Conservation (phyloP, 2,888 invertebrate genomes). For the Stenotaenia linearis region DNA sequence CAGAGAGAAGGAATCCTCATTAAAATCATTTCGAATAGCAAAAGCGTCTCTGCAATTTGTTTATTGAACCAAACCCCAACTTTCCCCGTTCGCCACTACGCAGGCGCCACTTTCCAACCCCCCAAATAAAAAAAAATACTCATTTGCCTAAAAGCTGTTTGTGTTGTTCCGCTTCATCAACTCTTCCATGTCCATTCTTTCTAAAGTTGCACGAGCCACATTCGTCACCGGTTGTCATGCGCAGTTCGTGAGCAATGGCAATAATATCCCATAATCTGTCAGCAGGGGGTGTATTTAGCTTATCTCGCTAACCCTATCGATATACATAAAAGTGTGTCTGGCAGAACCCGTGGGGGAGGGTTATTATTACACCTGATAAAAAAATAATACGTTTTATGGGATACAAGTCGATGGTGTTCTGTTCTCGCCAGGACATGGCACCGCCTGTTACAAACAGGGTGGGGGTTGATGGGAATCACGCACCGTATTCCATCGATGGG, state of each 20-base stretch:
- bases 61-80: background rate
- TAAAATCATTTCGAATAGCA: slow-evolving; percentile 1
- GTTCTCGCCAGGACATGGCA: background rate
- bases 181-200: slow-evolving; percentile 4
- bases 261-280: slow-evolving; percentile 21
- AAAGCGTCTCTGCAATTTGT: slow-evolving; percentile 10
- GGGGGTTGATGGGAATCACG: background rate
- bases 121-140: background rate
- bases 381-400: background rate
- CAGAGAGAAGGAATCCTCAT: slow-evolving; percentile 1
- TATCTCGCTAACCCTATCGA: slow-evolving; percentile 3
- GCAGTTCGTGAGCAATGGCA: background rate
- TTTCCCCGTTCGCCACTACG: background rate
- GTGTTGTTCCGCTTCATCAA: slow-evolving; percentile 10
- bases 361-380: background rate
- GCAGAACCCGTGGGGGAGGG: background rate
- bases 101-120: background rate
- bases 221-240: slow-evolving; percentile 2
- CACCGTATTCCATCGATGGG: background rate
- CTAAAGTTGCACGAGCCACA: background rate
- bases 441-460: slow-evolving; percentile 15
- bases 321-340: background rate
- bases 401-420: background rate
- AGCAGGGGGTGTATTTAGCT: background rate
- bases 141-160: slow-evolving; percentile 22